A percentile compares a stretch with the other conserved stretches of the same genome.
phyloP scores from a whole-genome alignment of 2,113 vertebrate genomes.

The Mastomys natalensis region DNA sequence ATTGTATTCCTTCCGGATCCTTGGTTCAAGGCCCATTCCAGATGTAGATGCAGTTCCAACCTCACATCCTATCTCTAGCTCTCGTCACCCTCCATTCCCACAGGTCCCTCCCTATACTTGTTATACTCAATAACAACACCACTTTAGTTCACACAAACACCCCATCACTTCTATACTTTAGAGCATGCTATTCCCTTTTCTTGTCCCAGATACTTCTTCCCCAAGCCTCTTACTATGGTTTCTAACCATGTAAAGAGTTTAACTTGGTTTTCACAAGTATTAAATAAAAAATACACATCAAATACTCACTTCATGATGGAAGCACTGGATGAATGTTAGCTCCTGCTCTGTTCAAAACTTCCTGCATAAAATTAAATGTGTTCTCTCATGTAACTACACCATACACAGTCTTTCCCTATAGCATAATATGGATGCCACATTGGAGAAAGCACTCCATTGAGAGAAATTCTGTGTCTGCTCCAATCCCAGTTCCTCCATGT shows the following conservation, averaged over 20 bases:
- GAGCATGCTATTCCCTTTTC: neutral
- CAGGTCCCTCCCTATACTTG: neutral
- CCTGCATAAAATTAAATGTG: neutral
- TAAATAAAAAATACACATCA: neutral
- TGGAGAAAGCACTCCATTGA: neutral
- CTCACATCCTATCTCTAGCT: neutral
- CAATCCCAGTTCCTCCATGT: neutral
- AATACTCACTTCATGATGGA: neutral
- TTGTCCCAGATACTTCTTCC: neutral
- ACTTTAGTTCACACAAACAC: neutral
- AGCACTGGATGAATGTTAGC: neutral
- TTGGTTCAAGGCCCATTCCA: neutral
- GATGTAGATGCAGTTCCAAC: neutral
- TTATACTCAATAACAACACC: neutral
- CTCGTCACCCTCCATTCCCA: neutral
- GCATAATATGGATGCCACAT: too few species aligned
- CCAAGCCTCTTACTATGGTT: neutral
- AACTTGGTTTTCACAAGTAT: slow-evolving; percentile 28
- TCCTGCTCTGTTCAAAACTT: neutral
- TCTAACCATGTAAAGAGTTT: neutral
- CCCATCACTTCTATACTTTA: neutral
- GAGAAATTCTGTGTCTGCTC: neutral
- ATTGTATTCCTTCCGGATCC: neutral
- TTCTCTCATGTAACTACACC: neutral
- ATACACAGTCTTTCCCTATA: neutral